phyloP scores from a whole-genome alignment of 2,113 vertebrate genomes.

The Caracal caracal region DNA sequence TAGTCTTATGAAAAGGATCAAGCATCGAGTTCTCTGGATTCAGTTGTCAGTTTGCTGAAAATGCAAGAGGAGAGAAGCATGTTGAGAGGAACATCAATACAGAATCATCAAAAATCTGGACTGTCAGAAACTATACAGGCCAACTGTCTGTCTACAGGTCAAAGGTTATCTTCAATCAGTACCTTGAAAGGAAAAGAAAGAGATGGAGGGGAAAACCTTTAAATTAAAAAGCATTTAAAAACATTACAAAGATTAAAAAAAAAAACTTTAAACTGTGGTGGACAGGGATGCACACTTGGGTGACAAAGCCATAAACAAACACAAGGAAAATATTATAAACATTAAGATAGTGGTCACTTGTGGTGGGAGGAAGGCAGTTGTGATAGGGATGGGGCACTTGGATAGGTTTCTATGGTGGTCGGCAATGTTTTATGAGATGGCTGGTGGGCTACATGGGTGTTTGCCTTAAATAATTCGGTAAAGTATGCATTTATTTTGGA shows the following conservation, averaged over 20 bases:
- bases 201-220: not conserved
- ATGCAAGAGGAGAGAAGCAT: constrained; percentile 11
- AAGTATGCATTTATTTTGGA: not conserved
- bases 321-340: not conserved
- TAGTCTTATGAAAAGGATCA: not conserved
- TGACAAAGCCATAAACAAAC: not conserved
- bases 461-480: not conserved
- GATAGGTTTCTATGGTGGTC: not conserved
- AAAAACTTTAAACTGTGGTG: not conserved
- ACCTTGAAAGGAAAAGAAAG: not conserved
- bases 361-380: not conserved
- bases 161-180: not conserved
- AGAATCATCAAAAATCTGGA: not conserved
- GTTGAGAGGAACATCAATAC: not conserved
- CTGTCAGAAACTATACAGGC: not conserved
- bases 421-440: not conserved
- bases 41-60: not conserved
- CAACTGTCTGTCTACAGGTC: not conserved
- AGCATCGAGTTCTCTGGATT: not conserved
- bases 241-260: not conserved
- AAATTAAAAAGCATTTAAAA: not conserved
- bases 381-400: not conserved
- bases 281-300: not conserved
- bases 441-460: not conserved
- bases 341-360: not conserved